Evolutionary conservation across 2,113 vertebrate genomes (phyloP), one percentile per base, ranked within the genome.

Genomic region (Istiophorus platypterus): DNA sequence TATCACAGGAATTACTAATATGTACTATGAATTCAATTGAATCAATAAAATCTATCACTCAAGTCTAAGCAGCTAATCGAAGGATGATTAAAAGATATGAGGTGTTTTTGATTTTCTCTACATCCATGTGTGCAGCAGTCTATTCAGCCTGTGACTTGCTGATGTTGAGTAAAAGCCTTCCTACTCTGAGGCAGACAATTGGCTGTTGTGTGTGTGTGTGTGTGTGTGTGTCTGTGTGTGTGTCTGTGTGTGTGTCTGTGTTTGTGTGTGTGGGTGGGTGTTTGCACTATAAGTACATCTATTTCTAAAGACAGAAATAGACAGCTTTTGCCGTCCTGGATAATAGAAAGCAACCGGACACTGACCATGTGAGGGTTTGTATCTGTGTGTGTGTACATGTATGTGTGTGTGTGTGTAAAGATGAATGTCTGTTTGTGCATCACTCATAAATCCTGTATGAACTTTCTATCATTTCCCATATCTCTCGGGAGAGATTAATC

Each of bases 381-480:
- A 31, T 58, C 52, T 70, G 49, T 39, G 34, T 61, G 34, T 58
- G 3, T 70, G 15, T 34, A 3, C 45, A 22, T 65, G 72, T 11
- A 18, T 70, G 49, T 39, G 26, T 61, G 42, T 58, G 5, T 70
- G 18, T 51, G 22, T 65, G 72, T 11, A 37, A 61, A 37, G 58
- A 11, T 20, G 29, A 49, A 27, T 5, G 42, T 49, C 37, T 73
- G n/a, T 76, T 45, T 81, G 62, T 52, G 59, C 24, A 3, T 52
- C 15, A 26, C 65, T 82, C 70, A 89, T 86, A 67, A 91, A 89
- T 90, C 34, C 20, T 73, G 66, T 81, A 88, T 85, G 64, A 84
- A 82, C 69, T 85, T 80, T 81, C 59, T 85, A 75, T 81, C 82
- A 77, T 73, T 79, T 79, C 29, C 27, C 20, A 56, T 71, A 56